Conservation (phyloP, 2,888 invertebrate species). For the Phytoseiulus persimilis region DNA sequence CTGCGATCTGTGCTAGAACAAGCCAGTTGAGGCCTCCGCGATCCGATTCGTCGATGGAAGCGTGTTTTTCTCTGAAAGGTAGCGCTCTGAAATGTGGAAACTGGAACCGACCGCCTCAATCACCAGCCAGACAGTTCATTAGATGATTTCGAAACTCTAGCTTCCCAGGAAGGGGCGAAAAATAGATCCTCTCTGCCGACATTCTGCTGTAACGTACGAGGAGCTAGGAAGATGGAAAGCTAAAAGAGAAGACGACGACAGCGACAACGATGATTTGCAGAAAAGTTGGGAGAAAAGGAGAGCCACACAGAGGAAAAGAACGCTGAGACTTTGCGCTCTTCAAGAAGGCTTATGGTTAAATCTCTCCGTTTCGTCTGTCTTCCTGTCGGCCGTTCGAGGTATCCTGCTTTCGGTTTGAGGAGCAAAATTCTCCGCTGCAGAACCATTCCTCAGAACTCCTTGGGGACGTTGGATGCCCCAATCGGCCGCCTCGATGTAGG, state of each 20-base stretch:
- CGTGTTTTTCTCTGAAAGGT: neutral
- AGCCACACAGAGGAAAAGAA: neutral
- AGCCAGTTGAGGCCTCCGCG: neutral
- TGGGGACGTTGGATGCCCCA: neutral
- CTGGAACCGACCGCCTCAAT: neutral
- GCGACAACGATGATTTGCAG: conserved; percentile 5
- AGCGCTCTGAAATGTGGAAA: neutral
- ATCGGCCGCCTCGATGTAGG: too few relatives aligned
- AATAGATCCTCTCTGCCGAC: neutral
- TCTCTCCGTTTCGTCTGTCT: neutral
- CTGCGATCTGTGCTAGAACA: neutral
- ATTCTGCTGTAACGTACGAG: neutral
- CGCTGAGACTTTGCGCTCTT: neutral
- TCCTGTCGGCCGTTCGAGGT: neutral
- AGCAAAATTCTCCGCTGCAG: neutral
- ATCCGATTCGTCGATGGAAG: neutral
- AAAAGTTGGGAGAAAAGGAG: neutral
- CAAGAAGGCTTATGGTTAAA: neutral
- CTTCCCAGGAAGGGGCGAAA: neutral
- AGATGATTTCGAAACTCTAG: neutral
- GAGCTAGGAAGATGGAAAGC: neutral
- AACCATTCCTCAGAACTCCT: neutral
- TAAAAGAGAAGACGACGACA: neutral
- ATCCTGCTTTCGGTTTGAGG: neutral
- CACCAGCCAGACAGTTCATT: neutral